Conservation (phyloP, 2,113 vertebrate genomes). For the Apeltes quadracus region DNA sequence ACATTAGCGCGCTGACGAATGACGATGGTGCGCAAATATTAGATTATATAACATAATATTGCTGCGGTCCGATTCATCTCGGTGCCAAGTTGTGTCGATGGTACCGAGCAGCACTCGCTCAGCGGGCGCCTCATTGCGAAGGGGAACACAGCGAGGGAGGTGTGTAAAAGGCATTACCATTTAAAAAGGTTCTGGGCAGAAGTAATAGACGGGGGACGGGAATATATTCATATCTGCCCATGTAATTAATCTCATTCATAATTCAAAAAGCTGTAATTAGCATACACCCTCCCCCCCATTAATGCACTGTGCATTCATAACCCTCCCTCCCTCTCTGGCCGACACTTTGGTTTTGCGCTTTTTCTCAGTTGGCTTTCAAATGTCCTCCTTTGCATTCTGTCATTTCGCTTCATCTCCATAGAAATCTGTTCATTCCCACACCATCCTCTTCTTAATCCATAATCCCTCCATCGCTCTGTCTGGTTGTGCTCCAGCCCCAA, state of each 20-base stretch:
- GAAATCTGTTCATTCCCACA: constrained; percentile 55
- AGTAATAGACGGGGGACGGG: constrained; percentile 41
- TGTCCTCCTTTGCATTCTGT: constrained; percentile 31
- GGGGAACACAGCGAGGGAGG: constrained; percentile 6
- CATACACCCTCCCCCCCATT: constrained; percentile 49
- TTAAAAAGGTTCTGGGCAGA: constrained; percentile 55
- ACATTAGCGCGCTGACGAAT: constrained; percentile 63
- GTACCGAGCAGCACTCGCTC: constrained; percentile 34
- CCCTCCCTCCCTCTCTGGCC: constrained; percentile 18
- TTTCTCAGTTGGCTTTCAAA: constrained; percentile 37
- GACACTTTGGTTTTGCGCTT: constrained; percentile 38
- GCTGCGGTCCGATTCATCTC: constrained; percentile 34
- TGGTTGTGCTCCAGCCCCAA: constrained; percentile 31
- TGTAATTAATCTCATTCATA: constrained; percentile 77
- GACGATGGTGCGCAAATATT: constrained; percentile 45
- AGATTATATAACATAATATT: too few species aligned
- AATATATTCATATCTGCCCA: constrained; percentile 59
- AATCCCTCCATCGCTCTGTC: constrained; percentile 67
- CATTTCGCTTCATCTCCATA: constrained; percentile 69
- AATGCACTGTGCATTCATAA: constrained; percentile 32
- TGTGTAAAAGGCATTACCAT: constrained; percentile 46
- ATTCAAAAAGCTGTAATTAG: constrained; percentile 73
- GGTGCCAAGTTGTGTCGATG: constrained; percentile 36
- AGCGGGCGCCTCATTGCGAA: constrained; percentile 40
- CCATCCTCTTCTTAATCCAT: constrained; percentile 64